Percentiles rank a stretch among this genome's conserved stretches.
Evolutionary conservation across 2,888 invertebrate species (phyloP).

Genomic region (Tanytarsus gracilentus): DNA sequence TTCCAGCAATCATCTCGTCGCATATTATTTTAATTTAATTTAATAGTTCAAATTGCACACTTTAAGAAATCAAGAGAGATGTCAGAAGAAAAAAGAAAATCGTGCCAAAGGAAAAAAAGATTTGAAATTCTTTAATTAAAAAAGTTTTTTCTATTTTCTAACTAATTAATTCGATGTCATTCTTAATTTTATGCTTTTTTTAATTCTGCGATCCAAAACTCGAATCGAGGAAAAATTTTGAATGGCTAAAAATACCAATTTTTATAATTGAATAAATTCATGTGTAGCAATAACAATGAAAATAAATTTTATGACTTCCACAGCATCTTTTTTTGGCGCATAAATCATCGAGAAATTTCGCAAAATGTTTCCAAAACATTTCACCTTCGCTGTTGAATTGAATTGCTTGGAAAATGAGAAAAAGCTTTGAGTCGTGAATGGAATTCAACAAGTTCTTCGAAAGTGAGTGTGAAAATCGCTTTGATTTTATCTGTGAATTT

Average conservation of each 20-base stretch:
- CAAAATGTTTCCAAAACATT: conserved; percentile 18
- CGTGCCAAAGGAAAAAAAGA: conserved; percentile 17
- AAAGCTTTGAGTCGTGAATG: no score
- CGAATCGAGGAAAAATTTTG: not conserved
- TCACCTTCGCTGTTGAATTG: not conserved
- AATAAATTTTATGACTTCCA: not conserved
- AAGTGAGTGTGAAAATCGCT: no score
- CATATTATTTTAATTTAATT: not conserved
- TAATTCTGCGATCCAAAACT: no score
- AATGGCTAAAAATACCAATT: no score
- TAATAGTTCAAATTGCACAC: conserved; percentile 19
- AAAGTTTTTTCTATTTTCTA: not conserved
- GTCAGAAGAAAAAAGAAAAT: conserved; percentile 3
- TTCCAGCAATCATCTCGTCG: not conserved
- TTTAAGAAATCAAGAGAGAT: not conserved
- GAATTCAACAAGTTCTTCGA: no score
- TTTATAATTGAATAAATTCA: not conserved
- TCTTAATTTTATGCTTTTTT: no score
- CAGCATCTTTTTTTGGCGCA: not conserved
- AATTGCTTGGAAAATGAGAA: conserved; percentile 9
- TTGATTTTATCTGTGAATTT: no score
- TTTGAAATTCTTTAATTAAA: not conserved
- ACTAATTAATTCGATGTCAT: no score
- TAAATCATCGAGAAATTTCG: conserved; percentile 3
- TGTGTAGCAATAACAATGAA: not conserved